phyloP scores from a whole-genome alignment of 2,113 vertebrate species.

The Salminus brasiliensis region DNA sequence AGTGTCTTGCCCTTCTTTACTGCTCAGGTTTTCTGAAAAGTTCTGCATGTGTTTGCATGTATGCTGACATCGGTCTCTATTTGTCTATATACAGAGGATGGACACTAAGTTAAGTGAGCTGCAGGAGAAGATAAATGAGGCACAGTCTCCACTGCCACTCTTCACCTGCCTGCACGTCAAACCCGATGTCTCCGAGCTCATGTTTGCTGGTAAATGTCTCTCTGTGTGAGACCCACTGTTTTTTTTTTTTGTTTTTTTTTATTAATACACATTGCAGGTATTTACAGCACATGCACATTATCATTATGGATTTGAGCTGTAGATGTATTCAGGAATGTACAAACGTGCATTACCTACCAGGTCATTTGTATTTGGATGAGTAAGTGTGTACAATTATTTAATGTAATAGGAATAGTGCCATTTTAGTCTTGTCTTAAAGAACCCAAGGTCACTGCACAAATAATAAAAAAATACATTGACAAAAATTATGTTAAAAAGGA shows the following conservation, averaged over 20 bases:
- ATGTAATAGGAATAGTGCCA: no score
- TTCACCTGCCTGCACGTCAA: constrained; percentile 98
- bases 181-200: constrained; percentile 96
- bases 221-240: background rate
- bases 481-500: no score
- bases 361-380: background rate
- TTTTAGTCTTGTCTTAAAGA: no score
- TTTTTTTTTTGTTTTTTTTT: background rate
- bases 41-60: background rate
- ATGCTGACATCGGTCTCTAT: background rate
- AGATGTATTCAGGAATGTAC: background rate
- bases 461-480: no score
- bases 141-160: constrained; percentile 88
- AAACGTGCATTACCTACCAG: background rate
- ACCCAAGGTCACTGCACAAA: no score
- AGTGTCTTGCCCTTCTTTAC: no score
- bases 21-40: no score
- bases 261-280: background rate
- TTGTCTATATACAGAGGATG: constrained; percentile 83
- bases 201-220: constrained; percentile 90
- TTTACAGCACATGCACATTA: background rate
- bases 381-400: no score
- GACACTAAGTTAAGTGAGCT: constrained; percentile 85
- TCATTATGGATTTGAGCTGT: no score
- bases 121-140: constrained; percentile 84